These are phyloP conservation scores for Drosophila pseudoananassae DNA, from an alignment of 1,140 invertebrate species.

Conservation along the genomic window DNA sequence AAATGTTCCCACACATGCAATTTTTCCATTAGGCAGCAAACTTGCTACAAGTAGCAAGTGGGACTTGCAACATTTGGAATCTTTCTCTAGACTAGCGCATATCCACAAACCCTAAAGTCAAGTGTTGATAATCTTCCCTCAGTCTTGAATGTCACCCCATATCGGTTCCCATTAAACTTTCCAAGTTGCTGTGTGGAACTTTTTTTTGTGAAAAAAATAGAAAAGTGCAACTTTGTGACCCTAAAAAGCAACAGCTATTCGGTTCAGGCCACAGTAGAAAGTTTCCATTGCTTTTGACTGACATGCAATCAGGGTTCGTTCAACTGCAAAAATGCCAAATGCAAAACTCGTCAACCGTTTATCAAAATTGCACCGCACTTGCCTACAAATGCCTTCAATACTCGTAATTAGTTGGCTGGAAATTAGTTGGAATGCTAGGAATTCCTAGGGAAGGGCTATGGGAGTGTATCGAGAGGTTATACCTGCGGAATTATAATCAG, in stretches of 20 bases:
- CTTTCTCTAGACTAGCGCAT: slow-evolving; percentile 11
- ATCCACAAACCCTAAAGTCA: slow-evolving; percentile 30
- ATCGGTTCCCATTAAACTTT: slow-evolving; percentile 52
- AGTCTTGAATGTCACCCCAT: slow-evolving; percentile 14
- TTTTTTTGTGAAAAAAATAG: not conserved
- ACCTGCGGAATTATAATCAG: not conserved
- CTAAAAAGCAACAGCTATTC: slow-evolving; percentile 41
- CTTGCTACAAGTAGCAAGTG: slow-evolving; percentile 32
- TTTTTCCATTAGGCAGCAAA: slow-evolving; percentile 64
- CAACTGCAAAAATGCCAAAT: slow-evolving; percentile 52
- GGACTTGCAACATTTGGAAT: slow-evolving; percentile 42
- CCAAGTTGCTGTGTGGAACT: slow-evolving; percentile 28
- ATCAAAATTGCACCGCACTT: slow-evolving; percentile 52
- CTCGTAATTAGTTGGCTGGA: slow-evolving; percentile 30
- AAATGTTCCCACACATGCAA: slow-evolving; percentile 70
- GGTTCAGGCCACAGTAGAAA: slow-evolving; percentile 8
- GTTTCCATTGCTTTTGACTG: slow-evolving; percentile 27
- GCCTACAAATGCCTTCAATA: slow-evolving; percentile 43
- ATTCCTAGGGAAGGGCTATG: slow-evolving; percentile 10
- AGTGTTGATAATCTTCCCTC: slow-evolving; percentile 60
- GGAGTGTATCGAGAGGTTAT: not conserved
- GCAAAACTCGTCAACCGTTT: slow-evolving; percentile 45
- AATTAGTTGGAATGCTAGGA: not conserved
- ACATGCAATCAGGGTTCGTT: slow-evolving; percentile 66
- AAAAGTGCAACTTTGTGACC: slow-evolving; percentile 27